Evolutionary conservation across 1,140 invertebrate species (phyloP).

Genomic region (Chionoecetes opilio): DNA sequence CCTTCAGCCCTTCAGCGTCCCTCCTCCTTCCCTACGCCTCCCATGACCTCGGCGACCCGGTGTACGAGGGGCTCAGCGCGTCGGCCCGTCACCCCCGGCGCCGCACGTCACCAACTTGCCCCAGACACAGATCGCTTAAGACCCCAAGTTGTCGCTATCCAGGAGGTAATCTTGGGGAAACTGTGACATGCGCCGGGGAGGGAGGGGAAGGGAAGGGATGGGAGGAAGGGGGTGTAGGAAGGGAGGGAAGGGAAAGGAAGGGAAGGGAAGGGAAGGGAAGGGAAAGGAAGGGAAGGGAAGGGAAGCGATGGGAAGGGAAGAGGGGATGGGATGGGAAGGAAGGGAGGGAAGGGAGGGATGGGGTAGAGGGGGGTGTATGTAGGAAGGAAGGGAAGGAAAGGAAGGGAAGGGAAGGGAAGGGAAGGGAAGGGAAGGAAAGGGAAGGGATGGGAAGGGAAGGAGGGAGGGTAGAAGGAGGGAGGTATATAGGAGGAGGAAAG

Average conservation of each 20-base stretch:
- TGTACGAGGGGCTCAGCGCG: conserved; percentile 14
- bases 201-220: background rate
- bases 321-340: background rate
- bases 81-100: conserved; percentile 49
- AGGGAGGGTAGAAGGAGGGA: background rate
- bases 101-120: conserved; percentile 48
- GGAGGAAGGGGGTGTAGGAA: background rate
- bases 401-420: background rate
- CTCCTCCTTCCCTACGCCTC: background rate
- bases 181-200: conserved; percentile 43
- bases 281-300: too few species aligned
- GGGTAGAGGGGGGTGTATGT: background rate
- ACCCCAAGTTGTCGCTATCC: conserved; percentile 60
- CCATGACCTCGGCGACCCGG: conserved; percentile 31
- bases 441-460: background rate
- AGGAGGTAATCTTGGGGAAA: conserved; percentile 65
- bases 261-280: background rate
- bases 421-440: background rate
- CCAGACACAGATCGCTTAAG: conserved; percentile 65
- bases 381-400: background rate
- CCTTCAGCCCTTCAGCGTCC: background rate
- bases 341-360: background rate
- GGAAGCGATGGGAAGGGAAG: background rate
- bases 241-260: background rate
- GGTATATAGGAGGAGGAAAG: background rate